Base-by-base conservation (phyloP, 64 coral and sea anemone genomes). In the Anthopleura sola region DNA sequence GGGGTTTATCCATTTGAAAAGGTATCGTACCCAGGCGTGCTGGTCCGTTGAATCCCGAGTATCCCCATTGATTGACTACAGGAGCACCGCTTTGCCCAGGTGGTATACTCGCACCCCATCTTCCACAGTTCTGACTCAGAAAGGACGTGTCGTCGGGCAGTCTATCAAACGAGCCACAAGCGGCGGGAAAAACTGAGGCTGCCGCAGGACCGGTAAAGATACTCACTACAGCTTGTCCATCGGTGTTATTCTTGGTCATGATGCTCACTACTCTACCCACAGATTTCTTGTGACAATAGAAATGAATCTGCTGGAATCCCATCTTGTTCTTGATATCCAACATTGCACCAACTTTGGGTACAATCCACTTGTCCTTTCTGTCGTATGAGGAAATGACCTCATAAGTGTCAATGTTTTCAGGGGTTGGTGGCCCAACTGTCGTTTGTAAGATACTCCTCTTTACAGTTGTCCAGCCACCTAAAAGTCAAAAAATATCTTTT, bases 221-320 rank as follows among this genome's bases (percentile, higher is more conserved):
- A 79, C 9, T 48, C 6, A 79, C 37, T 39, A 79, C 76, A 0
- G 37, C 5, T 6, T 79, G 76, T 18, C 76, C 76, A 79, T 37
- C 76, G 38, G 76, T 79, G 76, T 79, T 79, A 38, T 79, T 79
- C 37, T 38, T 79, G 76, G 76, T 79, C 76, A 79, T 79, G 76
- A 79, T 79, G 38, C 44, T 38, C 36, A 79, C 44, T 11, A 48
- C 44, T 79, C 76, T 21, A 48, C 44, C 44, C 0, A 79, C 76
- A 17, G 37, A 44, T 48, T 79, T 79, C 76, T 79, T 79, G 44
- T 48, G 15, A 79, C 76, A 79, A 44, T 48, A 48, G 24, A 79
- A 79, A 44, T 48, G 76, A 24, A 79, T 38, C 76, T 79, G 76
- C 24, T 79, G 76, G 37, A 79, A 79, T 23, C 76, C 76, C 37